These are phyloP conservation scores for Centruroides vittatus DNA, from an alignment of 1,140 invertebrate species.

Conservation along the genomic window DNA sequence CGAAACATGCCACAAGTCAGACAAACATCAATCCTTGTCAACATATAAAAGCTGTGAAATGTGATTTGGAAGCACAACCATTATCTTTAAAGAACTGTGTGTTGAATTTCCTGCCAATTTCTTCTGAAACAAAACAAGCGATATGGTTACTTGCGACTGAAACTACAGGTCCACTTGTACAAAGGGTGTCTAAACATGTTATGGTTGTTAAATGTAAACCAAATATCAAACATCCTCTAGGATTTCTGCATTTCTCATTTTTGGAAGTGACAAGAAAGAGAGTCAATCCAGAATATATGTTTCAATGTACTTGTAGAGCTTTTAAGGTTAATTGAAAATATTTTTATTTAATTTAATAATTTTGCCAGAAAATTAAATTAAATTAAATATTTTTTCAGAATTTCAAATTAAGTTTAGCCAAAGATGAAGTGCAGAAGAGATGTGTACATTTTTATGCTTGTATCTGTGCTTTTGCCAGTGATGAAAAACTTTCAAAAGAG, in stretches of 20 bases:
- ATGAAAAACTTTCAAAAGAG: slow-evolving; percentile 47
- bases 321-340: slow-evolving; percentile 34
- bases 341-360: too few species aligned
- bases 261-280: slow-evolving; percentile 29
- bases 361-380: too few species aligned
- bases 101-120: slow-evolving; percentile 46
- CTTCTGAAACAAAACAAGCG: slow-evolving; percentile 47
- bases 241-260: slow-evolving; percentile 56
- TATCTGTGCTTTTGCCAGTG: slow-evolving; percentile 60
- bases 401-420: too few species aligned
- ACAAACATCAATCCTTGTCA: slow-evolving; percentile 34
- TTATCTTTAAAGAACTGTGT: slow-evolving; percentile 48
- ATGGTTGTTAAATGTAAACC: slow-evolving; percentile 62
- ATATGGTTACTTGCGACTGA: slow-evolving; percentile 48
- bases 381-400: too few species aligned
- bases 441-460: slow-evolving; percentile 52
- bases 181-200: slow-evolving; percentile 57
- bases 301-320: slow-evolving; percentile 46
- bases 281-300: slow-evolving; percentile 41
- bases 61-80: slow-evolving; percentile 45
- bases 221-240: slow-evolving; percentile 50
- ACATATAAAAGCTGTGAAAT: slow-evolving; percentile 51
- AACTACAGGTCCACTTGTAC: slow-evolving; percentile 50
- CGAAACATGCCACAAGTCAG: slow-evolving; percentile 35
- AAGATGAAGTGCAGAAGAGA: slow-evolving; percentile 17